These are phyloP conservation scores for Protaetia brevitarsis DNA, from an alignment of 1,140 invertebrate species.

Conservation along the genomic window DNA sequence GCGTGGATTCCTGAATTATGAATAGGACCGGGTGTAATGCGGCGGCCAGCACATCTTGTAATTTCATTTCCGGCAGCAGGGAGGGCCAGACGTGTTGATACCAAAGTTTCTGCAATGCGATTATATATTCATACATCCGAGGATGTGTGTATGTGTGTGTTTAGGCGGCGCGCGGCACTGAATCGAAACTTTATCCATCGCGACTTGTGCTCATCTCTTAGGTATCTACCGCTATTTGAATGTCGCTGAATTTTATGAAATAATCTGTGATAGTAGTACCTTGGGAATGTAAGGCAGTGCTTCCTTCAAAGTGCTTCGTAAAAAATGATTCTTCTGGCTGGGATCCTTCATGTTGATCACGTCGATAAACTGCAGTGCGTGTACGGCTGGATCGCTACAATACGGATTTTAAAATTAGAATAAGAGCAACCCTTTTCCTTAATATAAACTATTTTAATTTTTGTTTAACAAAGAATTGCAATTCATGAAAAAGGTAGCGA, in stretches of 20 bases:
- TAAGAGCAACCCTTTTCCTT: too few species aligned
- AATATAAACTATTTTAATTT: too few species aligned
- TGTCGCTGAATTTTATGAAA: too few species aligned
- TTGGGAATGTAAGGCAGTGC: conserved; percentile 84
- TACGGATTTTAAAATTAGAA: neutral
- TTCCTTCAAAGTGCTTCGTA: conserved; percentile 79
- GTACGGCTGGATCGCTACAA: conserved; percentile 77
- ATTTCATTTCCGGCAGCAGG: conserved; percentile 79
- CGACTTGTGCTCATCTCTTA: too few species aligned
- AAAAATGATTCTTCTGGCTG: conserved; percentile 85
- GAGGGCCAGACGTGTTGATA: conserved; percentile 92
- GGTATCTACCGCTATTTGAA: too few species aligned
- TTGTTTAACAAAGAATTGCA: too few species aligned
- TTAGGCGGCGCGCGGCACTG: neutral
- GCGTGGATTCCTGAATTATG: conserved; percentile 79
- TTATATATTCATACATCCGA: conserved; percentile 10
- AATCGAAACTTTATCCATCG: conserved; percentile 5
- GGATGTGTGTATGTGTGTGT: too few species aligned
- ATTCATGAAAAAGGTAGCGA: too few species aligned
- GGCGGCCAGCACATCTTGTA: conserved; percentile 81
- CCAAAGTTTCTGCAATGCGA: conserved; percentile 80
- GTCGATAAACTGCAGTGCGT: conserved; percentile 88
- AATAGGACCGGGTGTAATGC: conserved; percentile 85
- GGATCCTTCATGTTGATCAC: conserved; percentile 90
- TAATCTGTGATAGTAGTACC: conserved; percentile 61